Evolutionary conservation across 2,113 vertebrate species (phyloP).

Genomic region (Narcine bancroftii): DNA sequence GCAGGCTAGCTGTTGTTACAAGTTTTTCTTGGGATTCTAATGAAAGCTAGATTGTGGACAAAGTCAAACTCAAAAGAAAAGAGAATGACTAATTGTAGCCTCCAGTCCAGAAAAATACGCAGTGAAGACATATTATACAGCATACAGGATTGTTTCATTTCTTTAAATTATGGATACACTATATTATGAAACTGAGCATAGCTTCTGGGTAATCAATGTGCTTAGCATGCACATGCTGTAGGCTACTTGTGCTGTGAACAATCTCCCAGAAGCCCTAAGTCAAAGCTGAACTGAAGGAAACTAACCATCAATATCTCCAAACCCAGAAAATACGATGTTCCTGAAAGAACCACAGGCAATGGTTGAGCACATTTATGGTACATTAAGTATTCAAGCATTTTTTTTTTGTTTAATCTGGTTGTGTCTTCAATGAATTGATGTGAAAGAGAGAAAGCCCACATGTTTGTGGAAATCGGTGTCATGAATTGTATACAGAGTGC

Average conservation of each 20-base stretch:
- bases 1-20: not conserved
- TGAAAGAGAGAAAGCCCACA: not conserved
- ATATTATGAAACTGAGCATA: not conserved
- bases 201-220: not conserved
- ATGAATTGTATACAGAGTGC: not conserved
- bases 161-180: slow-evolving; percentile 13
- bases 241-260: not conserved
- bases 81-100: not conserved
- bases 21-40: not conserved
- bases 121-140: not conserved
- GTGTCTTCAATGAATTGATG: not conserved
- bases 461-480: not conserved
- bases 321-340: too few relatives aligned
- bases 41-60: not conserved
- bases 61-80: not conserved
- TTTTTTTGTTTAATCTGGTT: not conserved
- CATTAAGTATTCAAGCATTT: not conserved
- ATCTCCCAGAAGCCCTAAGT: not conserved
- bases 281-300: not conserved
- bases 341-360: not conserved
- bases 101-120: not conserved
- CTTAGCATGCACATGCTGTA: not conserved
- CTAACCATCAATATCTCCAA: not conserved
- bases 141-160: not conserved
- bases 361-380: not conserved